These are phyloP conservation scores for Psammodynastes pulverulentus DNA, from an alignment of 2,113 vertebrate species.

Conservation along the genomic window DNA sequence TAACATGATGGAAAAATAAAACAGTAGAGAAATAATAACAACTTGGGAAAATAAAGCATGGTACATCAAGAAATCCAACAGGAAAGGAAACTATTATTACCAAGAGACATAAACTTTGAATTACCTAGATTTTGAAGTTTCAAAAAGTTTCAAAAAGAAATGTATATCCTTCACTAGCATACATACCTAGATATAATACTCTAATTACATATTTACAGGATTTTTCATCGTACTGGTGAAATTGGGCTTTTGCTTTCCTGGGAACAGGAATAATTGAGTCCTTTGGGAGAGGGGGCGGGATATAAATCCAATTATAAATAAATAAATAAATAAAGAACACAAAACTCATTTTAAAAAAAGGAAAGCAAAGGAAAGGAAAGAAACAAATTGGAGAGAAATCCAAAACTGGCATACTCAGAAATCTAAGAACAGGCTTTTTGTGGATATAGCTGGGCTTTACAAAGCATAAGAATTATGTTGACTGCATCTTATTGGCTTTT, in stretches of 20 bases:
- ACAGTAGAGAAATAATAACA: background rate
- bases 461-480: background rate
- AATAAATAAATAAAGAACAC: background rate
- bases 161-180: background rate
- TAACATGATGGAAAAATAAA: background rate
- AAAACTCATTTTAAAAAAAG: background rate
- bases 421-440: constrained; percentile 1
- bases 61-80: background rate
- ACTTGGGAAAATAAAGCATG: background rate
- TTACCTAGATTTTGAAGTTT: background rate
- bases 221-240: background rate
- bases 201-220: background rate
- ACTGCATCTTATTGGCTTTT: background rate
- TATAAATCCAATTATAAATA: too few species aligned
- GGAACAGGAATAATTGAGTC: background rate
- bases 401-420: background rate
- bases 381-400: background rate
- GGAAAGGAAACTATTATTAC: background rate
- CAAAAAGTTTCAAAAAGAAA: background rate
- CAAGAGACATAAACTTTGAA: background rate
- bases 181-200: background rate
- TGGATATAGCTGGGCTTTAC: background rate
- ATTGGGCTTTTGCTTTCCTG: background rate
- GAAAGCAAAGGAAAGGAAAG: background rate
- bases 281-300: too few species aligned